Base-by-base conservation (phyloP, 1,140 invertebrate species). In the Sipha flava region DNA sequence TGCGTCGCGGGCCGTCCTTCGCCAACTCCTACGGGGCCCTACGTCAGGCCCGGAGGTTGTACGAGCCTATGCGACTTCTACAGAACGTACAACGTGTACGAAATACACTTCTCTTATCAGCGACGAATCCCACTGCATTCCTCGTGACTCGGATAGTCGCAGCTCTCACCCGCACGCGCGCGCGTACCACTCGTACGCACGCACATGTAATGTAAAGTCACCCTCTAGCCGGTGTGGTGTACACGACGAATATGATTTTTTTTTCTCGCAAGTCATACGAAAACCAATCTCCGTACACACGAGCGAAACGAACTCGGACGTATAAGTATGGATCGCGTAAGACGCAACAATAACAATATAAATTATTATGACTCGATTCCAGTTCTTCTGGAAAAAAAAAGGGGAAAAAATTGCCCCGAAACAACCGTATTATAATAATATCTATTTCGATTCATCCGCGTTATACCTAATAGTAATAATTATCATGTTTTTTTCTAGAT, bases 121-220 rank as follows among this genome's bases (percentile, higher is more conserved):
- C 31, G 29, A 73, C 70, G 29, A 73, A 73, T 54, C 47, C 70
- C 70, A 52, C 70, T 26, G 47, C 70, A 73, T 73, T 73, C 70
- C 70, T 7, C 12, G 2, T 21, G 31, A 64, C 31, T 4, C 4
- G 10, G n/a, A n/a, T n/a, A 26, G 54, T 4, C 10, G 4, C 12
- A 26, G 54, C 16, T 26, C 23, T 16, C 23, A 29, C 26, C n/a
- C n/a, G n/a, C n/a, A n/a, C n/a, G n/a, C n/a, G n/a, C n/a, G n/a
- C n/a, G n/a, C n/a, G n/a, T n/a, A n/a, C n/a, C n/a, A n/a, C n/a
- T n/a, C n/a, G n/a, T n/a, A n/a, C n/a, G n/a, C n/a, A n/a, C n/a
- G n/a, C n/a, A n/a, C n/a, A n/a, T n/a, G 12, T 18, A 52, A 18
- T 31, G 9, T 37, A 73, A 73, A 73, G 29, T 73, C 70, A 54